These are phyloP conservation scores for Neoseiulus cucumeris DNA, from an alignment of 1,140 invertebrate species.

Conservation along the genomic window DNA sequence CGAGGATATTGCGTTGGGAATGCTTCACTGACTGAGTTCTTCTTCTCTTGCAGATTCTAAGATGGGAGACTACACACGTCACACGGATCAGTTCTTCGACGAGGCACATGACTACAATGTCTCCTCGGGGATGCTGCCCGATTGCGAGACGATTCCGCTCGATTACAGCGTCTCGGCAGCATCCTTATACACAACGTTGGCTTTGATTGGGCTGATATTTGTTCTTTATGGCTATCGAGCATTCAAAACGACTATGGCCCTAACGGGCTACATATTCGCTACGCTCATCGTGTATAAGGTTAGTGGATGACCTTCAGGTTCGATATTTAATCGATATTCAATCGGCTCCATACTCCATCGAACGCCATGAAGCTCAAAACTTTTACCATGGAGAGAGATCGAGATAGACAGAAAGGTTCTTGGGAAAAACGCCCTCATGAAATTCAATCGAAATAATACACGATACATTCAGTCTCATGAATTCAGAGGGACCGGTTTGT, in stretches of 20 bases:
- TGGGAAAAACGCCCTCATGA: too few species aligned
- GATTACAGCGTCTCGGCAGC: background rate
- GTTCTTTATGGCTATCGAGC: conserved; percentile 55
- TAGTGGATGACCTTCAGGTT: background rate
- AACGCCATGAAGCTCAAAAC: too few species aligned
- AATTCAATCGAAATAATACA: too few species aligned
- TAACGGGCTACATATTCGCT: conserved; percentile 66
- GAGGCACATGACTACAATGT: conserved; percentile 4
- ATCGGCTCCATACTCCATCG: too few species aligned
- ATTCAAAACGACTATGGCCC: conserved; percentile 70
- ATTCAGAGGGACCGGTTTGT: too few species aligned
- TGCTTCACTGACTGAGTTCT: too few species aligned
- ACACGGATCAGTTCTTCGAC: conserved; percentile 8
- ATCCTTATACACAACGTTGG: background rate
- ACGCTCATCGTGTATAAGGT: conserved; percentile 45
- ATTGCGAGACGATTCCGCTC: conserved; percentile 5
- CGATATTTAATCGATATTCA: too few species aligned
- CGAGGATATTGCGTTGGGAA: too few species aligned
- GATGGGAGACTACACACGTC: background rate
- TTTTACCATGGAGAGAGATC: too few species aligned
- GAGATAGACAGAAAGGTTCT: too few species aligned
- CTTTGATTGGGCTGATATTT: conserved; percentile 16
- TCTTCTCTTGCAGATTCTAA: too few species aligned
- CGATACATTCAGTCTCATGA: too few species aligned
- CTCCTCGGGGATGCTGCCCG: conserved; percentile 4